Base-by-base conservation (phyloP, 2,888 invertebrate species). In the Diachrysia chrysitis region DNA sequence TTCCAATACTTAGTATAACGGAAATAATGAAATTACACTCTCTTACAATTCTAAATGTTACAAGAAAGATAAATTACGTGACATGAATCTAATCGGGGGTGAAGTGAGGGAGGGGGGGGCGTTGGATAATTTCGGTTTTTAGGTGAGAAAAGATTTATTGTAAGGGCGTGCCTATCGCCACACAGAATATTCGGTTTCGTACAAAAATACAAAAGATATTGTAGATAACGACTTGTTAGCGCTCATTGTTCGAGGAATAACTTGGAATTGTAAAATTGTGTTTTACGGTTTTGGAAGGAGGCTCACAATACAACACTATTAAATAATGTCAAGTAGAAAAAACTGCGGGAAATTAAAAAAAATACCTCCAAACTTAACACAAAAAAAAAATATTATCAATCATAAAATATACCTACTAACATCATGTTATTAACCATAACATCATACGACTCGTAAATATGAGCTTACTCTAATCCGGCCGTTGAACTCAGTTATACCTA, bases 71-170 rank as follows among this genome's bases (percentile, higher is more conserved):
- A 87, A 86, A 89, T 88, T 84, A 83, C 87, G 79, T 82, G 85
- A 82, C 85, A 74, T 78, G 85, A 87, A 86, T 88, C 86, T 86
- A 87, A 89, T 89, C 87, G 86, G 69, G 81, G 81, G 80, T 57
- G 69, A 67, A 37, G 69, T 9, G 53, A 23, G 54, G 46, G 17
- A 54, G 56, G 10, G 56, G 42, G 58, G 54, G 77, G 75, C 35
- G 74, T n/a, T 42, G 42, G 75, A 84, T 89, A 89, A 89, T 88
- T 89, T 88, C 84, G 85, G 85, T 87, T 88, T 87, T 88, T 87
- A 86, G 85, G 85, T 82, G 84, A 77, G 82, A 84, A 84, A 72
- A 86, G 89, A 89, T 89, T 89, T 89, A 89, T 88, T 82, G 78
- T 76, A 42, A 68, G 81, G 83, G 83, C 83, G 86, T 81, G 85